A percentile compares a stretch with the other conserved stretches of the same genome.
Conservation (phyloP, 2,113 vertebrate genomes). For the Chunga burmeisteri region DNA sequence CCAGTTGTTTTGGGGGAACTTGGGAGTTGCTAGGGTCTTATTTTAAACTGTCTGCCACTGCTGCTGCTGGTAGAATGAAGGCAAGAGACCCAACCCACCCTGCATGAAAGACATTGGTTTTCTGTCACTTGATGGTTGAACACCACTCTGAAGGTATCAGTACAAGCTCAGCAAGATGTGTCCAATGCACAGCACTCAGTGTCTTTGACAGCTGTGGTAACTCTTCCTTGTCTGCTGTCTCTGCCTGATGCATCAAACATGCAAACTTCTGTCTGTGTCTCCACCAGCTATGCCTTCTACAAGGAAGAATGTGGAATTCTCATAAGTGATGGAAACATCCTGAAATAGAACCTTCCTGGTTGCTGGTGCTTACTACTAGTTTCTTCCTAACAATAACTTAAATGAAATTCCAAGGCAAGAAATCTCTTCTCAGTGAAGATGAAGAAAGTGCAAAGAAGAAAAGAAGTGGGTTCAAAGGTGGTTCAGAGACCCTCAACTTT, state of each 20-base stretch:
- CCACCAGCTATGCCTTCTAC: background rate
- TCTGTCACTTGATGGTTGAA: background rate
- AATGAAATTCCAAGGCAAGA: background rate
- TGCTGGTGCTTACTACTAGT: background rate
- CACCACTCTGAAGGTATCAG: background rate
- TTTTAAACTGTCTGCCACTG: constrained; percentile 41
- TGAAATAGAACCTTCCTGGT: background rate
- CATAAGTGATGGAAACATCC: background rate
- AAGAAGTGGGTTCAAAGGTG: background rate
- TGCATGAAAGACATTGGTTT: background rate
- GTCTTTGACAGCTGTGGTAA: background rate
- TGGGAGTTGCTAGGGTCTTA: background rate
- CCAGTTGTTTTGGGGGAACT: background rate
- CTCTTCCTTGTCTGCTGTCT: background rate
- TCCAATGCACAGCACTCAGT: background rate
- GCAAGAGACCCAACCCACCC: constrained; percentile 7
- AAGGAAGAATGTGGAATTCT: background rate
- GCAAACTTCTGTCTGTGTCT: background rate
- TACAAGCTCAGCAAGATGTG: background rate
- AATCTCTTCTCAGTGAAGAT: background rate
- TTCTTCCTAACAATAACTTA: background rate
- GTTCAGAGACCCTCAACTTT: background rate
- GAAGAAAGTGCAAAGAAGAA: background rate
- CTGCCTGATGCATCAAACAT: background rate
- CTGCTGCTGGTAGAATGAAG: constrained; percentile 38